phyloP scores from a whole-genome alignment of 2,888 invertebrate species.

The Tipula lateralis region DNA sequence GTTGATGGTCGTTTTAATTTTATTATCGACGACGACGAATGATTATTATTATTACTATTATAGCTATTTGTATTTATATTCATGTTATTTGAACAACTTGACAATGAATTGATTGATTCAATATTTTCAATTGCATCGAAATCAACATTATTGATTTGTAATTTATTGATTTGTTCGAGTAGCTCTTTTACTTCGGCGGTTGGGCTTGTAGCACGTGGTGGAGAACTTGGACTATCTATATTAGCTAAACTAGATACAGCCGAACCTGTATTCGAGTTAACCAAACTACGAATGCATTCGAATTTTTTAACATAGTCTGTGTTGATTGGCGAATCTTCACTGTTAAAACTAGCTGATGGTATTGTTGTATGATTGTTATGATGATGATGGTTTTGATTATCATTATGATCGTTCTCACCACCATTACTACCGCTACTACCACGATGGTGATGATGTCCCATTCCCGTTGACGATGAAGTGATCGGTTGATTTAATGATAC shows the following conservation, averaged over 20 bases:
- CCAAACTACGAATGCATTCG: conserved; percentile 44
- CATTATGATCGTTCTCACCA: not conserved
- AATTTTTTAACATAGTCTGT: conserved; percentile 40
- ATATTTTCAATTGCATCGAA: conserved; percentile 24
- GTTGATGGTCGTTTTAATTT: conserved; percentile 41
- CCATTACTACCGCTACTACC: not conserved
- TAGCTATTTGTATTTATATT: conserved; percentile 39
- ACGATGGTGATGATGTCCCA: conserved; percentile 39
- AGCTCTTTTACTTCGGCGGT: conserved; percentile 69
- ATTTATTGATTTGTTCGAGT: conserved; percentile 66
- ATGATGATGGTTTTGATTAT: conserved; percentile 36
- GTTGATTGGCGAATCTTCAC: conserved; percentile 38
- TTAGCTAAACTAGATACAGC: conserved; percentile 66
- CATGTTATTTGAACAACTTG: conserved; percentile 38
- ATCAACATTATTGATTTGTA: conserved; percentile 46
- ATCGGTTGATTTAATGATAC: conserved; percentile 36
- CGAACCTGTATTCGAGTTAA: conserved; percentile 56
- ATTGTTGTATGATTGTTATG: conserved; percentile 40
- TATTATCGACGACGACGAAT: not conserved
- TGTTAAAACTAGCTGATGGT: conserved; percentile 38
- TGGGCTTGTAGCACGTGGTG: conserved; percentile 78
- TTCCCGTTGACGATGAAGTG: conserved; percentile 36
- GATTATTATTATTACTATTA: conserved; percentile 36
- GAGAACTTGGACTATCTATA: conserved; percentile 64
- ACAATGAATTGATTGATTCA: conserved; percentile 37